phyloP scores from a whole-genome alignment of 2,888 invertebrate species.

The Thecophora atra region DNA sequence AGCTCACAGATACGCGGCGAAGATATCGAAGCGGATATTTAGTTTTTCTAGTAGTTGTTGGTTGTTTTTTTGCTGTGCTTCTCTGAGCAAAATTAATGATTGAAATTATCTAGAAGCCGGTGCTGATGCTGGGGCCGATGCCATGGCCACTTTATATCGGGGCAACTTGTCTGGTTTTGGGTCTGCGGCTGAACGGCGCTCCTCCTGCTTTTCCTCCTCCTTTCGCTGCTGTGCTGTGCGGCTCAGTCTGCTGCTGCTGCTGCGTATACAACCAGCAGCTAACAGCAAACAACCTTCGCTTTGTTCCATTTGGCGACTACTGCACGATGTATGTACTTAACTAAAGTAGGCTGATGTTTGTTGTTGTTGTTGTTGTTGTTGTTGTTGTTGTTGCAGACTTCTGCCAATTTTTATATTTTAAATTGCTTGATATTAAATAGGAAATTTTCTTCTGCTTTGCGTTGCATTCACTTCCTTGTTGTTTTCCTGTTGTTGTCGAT shows the following conservation, averaged over 20 bases:
- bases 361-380: slow-evolving; percentile 39
- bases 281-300: background rate
- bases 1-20: background rate
- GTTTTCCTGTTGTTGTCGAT: slow-evolving; percentile 26
- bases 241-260: background rate
- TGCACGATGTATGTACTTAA: slow-evolving; percentile 26
- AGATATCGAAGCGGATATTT: background rate
- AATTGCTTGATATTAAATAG: slow-evolving; percentile 61
- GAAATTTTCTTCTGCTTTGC: slow-evolving; percentile 48
- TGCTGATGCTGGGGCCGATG: slow-evolving; percentile 46
- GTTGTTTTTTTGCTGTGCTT: slow-evolving; percentile 33
- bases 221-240: background rate
- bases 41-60: background rate
- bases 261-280: background rate
- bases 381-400: background rate
- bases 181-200: background rate
- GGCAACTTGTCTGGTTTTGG: background rate
- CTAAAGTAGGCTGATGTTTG: slow-evolving; percentile 41
- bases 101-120: slow-evolving; percentile 61
- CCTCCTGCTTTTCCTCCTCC: background rate
- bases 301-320: slow-evolving; percentile 48
- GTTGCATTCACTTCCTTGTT: slow-evolving; percentile 54
- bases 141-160: background rate
- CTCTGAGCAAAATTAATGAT: slow-evolving; percentile 61
- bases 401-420: slow-evolving; percentile 59